Conservation (phyloP, 2,797 vertebrate genomes). For the Lophotriccus pileatus region DNA sequence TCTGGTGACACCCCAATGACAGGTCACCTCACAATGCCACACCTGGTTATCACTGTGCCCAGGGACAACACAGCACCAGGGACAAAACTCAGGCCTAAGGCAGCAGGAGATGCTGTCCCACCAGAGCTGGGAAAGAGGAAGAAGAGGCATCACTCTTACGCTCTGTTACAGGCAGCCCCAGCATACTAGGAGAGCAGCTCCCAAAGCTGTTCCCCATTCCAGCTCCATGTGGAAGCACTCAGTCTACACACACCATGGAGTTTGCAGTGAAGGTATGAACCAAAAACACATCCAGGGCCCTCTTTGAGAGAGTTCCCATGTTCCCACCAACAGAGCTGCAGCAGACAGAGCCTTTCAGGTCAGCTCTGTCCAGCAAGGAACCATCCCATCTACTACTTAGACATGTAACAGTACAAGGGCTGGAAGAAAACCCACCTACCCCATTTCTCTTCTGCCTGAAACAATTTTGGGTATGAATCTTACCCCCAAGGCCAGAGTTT, state of each 20-base stretch:
- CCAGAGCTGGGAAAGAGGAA: not conserved
- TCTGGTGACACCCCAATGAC: not conserved
- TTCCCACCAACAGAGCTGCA: not conserved
- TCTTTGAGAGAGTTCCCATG: not conserved
- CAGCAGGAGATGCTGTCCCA: not conserved
- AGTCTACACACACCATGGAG: fast-evolving
- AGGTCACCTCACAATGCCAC: not conserved
- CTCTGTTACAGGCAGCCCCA: not conserved
- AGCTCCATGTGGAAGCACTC: not conserved
- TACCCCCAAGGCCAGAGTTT: not conserved
- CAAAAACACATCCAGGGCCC: not conserved
- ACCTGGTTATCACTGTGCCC: not conserved
- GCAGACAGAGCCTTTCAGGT: not conserved
- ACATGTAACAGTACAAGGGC: fast-evolving
- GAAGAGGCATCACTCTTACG: not conserved
- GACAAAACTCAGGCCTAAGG: not conserved
- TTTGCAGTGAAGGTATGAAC: not conserved
- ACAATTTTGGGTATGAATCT: not conserved
- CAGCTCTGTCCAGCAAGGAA: not conserved
- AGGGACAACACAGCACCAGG: not conserved
- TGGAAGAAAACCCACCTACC: not conserved
- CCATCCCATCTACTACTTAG: not conserved
- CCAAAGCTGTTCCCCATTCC: not conserved
- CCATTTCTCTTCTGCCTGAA: not conserved
- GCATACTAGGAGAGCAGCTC: not conserved